A percentile compares a stretch with the other conserved stretches of the same genome.
Evolutionary conservation across 2,797 vertebrate genomes (phyloP).

Genomic region (Discoglossus pictus): DNA sequence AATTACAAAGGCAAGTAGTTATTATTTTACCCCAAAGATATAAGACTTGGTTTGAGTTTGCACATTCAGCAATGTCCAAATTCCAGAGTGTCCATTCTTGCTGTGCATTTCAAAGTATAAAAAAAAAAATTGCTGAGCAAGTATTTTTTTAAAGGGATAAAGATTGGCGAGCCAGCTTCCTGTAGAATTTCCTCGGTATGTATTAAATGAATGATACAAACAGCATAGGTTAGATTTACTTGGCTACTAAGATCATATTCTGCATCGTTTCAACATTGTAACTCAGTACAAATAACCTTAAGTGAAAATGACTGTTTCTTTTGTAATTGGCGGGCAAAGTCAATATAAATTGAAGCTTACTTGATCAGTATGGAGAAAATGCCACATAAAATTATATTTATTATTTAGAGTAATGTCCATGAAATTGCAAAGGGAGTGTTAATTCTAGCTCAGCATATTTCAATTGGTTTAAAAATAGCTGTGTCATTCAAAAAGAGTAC

Average conservation of each 20-base stretch:
- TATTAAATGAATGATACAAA: constrained; percentile 45
- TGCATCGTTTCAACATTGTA: constrained; percentile 9
- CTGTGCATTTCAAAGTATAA: constrained; percentile 45
- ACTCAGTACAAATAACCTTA: constrained; percentile 10
- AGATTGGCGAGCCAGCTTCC: constrained; percentile 27
- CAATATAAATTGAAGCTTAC: too few species aligned
- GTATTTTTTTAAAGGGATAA: constrained; percentile 46
- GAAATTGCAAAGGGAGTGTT: too few species aligned
- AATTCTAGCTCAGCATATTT: too few species aligned
- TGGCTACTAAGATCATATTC: constrained; percentile 15
- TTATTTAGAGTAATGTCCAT: too few species aligned
- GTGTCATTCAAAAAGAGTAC: too few species aligned
- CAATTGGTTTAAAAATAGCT: too few species aligned
- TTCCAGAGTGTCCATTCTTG: constrained; percentile 46
- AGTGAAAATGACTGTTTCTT: too few species aligned
- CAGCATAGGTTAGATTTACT: constrained; percentile 28
- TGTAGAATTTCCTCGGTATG: constrained; percentile 36
- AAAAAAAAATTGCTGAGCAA: constrained; percentile 35
- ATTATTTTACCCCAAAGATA: constrained; percentile 53
- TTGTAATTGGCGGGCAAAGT: constrained; percentile 9
- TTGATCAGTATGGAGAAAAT: too few species aligned
- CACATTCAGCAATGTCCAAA: constrained; percentile 51
- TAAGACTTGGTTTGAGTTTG: constrained; percentile 40
- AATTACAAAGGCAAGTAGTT: constrained; percentile 49
- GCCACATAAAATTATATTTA: too few species aligned